A percentile compares a stretch with the other conserved stretches of the same genome.
These are phyloP conservation scores for Chrysolina oricalcia DNA, from an alignment of 2,888 invertebrate species.

Conservation along the genomic window DNA sequence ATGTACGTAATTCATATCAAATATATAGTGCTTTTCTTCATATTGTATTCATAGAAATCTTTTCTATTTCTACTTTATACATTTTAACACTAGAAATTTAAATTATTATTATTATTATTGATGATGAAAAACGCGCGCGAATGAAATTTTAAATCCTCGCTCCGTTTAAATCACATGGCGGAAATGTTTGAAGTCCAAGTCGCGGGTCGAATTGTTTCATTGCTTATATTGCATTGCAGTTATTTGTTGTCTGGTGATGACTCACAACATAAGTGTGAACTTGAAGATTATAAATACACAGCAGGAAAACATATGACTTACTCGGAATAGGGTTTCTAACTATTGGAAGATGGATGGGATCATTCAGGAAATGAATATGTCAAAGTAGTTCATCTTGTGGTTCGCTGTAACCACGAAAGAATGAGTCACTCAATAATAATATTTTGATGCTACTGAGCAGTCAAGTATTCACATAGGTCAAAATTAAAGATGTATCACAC, in stretches of 20 bases:
- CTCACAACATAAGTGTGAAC: slow-evolving; percentile 15
- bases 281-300: slow-evolving; percentile 12
- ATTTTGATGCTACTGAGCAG: too few species aligned
- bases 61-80: too few species aligned
- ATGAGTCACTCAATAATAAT: neutral
- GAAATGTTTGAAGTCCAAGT: slow-evolving; percentile 25
- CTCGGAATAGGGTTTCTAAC: neutral
- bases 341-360: neutral
- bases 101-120: too few species aligned
- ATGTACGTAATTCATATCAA: too few species aligned
- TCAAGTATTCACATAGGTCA: too few species aligned
- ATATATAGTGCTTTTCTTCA: too few species aligned
- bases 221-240: slow-evolving; percentile 28
- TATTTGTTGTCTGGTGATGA: slow-evolving; percentile 28
- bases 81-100: too few species aligned
- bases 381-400: neutral
- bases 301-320: slow-evolving; percentile 21
- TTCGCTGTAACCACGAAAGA: neutral
- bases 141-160: neutral
- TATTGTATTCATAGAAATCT: too few species aligned
- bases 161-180: slow-evolving; percentile 21
- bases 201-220: slow-evolving; percentile 19
- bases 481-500: too few species aligned
- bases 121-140: neutral
- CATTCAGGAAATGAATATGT: slow-evolving; percentile 1